Evolutionary conservation across 92 coral and sea anemone species (phyloP).

Genomic region (Epizoanthus scotinus): DNA sequence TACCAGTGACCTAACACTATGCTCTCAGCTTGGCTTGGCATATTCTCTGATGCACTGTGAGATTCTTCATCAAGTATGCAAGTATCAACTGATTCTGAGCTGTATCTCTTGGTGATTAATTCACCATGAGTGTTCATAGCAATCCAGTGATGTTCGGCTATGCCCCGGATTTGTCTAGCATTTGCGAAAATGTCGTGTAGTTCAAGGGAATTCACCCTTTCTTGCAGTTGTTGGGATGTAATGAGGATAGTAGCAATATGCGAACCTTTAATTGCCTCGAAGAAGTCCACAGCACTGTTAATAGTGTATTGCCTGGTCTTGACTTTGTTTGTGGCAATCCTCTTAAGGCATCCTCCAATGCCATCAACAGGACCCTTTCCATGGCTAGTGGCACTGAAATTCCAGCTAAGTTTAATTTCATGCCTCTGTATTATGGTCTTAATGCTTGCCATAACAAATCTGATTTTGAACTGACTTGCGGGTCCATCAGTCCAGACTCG

Average conservation of each 20-base stretch:
- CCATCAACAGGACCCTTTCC: conserved; percentile 52
- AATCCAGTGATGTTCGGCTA: conserved; percentile 41
- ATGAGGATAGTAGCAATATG: conserved; percentile 38
- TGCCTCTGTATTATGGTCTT: conserved; percentile 39
- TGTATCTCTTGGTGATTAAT: conserved; percentile 51
- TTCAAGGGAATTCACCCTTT: conserved; percentile 38
- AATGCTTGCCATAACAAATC: conserved; percentile 45
- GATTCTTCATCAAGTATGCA: conserved; percentile 38
- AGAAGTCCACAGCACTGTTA: conserved; percentile 42
- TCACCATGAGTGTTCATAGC: conserved; percentile 36
- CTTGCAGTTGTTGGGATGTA: conserved; percentile 36
- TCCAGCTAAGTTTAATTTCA: conserved; percentile 37
- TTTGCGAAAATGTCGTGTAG: conserved; percentile 40
- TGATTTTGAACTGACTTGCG: conserved; percentile 53
- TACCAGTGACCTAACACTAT: conserved; percentile 52
- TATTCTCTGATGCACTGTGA: conserved; percentile 29
- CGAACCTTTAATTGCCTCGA: conserved; percentile 44
- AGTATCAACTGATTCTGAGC: conserved; percentile 22
- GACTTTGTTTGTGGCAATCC: conserved; percentile 43
- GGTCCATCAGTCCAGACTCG: conserved; percentile 58
- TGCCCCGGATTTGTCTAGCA: conserved; percentile 44
- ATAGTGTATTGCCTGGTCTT: conserved; percentile 41
- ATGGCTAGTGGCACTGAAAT: conserved; percentile 49
- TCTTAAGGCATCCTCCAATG: conserved; percentile 40
- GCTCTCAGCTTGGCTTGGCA: conserved; percentile 34